Conservation (phyloP, 1,140 invertebrate genomes). For the Drosophila navojoa region DNA sequence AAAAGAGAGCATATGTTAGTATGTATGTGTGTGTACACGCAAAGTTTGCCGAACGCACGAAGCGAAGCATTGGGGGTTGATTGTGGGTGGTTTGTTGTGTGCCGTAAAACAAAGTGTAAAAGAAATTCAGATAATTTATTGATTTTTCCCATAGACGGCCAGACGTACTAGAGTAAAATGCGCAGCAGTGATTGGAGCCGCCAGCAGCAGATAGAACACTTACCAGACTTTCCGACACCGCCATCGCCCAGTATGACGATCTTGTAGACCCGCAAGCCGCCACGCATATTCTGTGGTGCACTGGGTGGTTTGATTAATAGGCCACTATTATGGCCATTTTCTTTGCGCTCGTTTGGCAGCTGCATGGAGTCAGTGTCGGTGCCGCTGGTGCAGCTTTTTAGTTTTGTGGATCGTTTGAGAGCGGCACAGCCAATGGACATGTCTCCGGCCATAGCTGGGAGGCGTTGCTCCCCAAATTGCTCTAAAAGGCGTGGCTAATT, state of each 20-base stretch:
- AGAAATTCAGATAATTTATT: conserved; percentile 78
- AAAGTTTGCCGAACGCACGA: conserved; percentile 50
- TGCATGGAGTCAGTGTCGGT: conserved; percentile 67
- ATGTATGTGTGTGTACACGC: conserved; percentile 49
- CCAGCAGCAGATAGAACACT: conserved; percentile 14
- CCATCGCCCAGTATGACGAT: conserved; percentile 93
- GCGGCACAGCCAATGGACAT: conserved; percentile 80
- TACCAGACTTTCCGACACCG: conserved; percentile 92
- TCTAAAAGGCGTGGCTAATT: conserved; percentile 47
- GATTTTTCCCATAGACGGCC: conserved; percentile 68
- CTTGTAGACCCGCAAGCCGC: conserved; percentile 91
- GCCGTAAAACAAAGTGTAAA: conserved; percentile 72
- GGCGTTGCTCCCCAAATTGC: conserved; percentile 5
- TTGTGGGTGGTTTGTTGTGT: conserved; percentile 27
- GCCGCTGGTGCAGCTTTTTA: conserved; percentile 65
- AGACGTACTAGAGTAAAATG: conserved; percentile 41
- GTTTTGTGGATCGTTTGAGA: conserved; percentile 72
- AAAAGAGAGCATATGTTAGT: background rate
- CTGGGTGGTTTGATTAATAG: conserved; percentile 56
- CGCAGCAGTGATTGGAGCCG: conserved; percentile 57
- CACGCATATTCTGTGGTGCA: conserved; percentile 84
- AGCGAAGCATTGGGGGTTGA: conserved; percentile 23
- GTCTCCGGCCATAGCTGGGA: conserved; percentile 69
- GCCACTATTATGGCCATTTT: conserved; percentile 54
- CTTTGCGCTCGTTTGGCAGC: conserved; percentile 57